Evolutionary conservation across 92 coral and sea anemone genomes (phyloP).

Genomic region (Porites rus): DNA sequence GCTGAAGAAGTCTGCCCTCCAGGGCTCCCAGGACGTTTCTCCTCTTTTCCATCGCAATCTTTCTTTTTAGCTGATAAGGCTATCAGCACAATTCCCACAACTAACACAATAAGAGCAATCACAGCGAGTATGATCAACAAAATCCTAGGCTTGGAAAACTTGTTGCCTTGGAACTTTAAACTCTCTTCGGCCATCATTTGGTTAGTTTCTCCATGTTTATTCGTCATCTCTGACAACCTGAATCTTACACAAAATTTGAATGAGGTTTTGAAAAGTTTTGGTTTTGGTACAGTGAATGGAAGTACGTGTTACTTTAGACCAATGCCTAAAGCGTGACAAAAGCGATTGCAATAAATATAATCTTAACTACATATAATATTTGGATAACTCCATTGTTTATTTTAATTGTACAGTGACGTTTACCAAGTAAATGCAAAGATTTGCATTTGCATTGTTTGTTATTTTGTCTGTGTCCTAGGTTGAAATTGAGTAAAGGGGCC

Average conservation of each 20-base stretch:
- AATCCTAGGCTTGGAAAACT: conserved; percentile 10
- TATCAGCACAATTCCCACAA: conserved; percentile 77
- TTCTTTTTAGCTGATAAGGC: conserved; percentile 63
- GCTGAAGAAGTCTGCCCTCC: background rate
- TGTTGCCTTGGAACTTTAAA: background rate
- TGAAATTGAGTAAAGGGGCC: no score
- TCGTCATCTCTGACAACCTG: background rate
- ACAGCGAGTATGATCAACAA: conserved; percentile 14
- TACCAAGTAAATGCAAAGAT: no score
- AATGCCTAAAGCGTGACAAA: no score
- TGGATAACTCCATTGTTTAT: no score
- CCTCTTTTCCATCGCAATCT: conserved; percentile 4
- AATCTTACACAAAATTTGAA: background rate
- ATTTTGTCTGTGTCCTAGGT: no score
- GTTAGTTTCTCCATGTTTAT: background rate
- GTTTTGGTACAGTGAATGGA: no score
- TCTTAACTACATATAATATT: no score
- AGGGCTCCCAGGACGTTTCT: background rate
- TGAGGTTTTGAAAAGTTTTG: background rate
- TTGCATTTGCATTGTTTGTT: no score
- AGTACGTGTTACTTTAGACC: no score
- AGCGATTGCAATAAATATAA: no score
- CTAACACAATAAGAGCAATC: conserved; percentile 47
- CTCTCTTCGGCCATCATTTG: conserved; percentile 23
- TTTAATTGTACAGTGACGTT: no score